These are phyloP conservation scores for Holothuria glaberrima DNA, from an alignment of 35 echinoderm and acorn worm species.

Conservation along the genomic window DNA sequence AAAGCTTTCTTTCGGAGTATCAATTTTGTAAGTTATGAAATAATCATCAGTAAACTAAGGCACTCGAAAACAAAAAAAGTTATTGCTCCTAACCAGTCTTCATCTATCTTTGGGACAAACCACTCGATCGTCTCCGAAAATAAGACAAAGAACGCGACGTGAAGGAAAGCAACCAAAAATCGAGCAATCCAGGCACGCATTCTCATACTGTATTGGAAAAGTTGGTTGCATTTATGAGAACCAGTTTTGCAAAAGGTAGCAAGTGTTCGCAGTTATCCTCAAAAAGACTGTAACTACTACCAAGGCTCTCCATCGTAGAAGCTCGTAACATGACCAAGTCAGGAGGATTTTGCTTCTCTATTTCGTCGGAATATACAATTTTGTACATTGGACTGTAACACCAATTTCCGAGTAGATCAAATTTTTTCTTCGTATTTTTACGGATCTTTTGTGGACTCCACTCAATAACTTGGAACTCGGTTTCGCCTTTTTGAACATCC, in stretches of 20 bases:
- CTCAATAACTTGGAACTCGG: background rate
- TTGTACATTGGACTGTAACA: constrained; percentile 53
- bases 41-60: no score
- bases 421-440: background rate
- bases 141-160: background rate
- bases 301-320: background rate
- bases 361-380: constrained; percentile 34
- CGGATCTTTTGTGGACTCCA: constrained; percentile 33
- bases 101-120: no score
- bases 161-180: background rate
- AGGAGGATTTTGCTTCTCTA: constrained; percentile 1
- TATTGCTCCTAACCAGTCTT: no score
- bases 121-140: background rate
- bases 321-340: constrained; percentile 55
- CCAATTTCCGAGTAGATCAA: background rate
- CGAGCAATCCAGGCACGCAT: constrained; percentile 1
- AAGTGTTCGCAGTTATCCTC: constrained; percentile 65
- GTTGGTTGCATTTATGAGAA: constrained; percentile 21
- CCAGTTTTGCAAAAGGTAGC: constrained; percentile 65
- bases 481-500: no score
- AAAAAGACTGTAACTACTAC: constrained; percentile 15
- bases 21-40: no score
- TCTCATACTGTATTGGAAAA: background rate
- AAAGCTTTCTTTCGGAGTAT: no score
- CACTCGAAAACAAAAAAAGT: no score